Base-by-base conservation (phyloP, 2,113 vertebrate species). In the Silurus glanis region DNA sequence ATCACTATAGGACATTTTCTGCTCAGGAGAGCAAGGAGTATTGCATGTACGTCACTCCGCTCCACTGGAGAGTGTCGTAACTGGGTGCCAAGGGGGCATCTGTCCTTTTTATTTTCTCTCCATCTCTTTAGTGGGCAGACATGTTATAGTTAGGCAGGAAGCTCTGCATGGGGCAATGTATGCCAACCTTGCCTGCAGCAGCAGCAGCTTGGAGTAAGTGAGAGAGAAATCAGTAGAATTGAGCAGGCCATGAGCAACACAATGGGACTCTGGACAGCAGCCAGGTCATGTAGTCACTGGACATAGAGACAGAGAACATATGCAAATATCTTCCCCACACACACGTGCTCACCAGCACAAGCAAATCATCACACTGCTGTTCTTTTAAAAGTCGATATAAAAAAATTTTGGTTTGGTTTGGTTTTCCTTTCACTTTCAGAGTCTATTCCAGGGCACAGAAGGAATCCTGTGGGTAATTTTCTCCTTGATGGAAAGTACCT, bases 201-300 rank as follows among this genome's bases (percentile, higher is more conserved):
- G 45, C 58, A 75, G 53, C 64, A 74, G 75, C 51, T 64, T 37
- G 53, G 82, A 78, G 85, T 47, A 49, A 83, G 82, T 55, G 58
- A 28, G 80, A 76, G 59, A 84, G 79, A 87, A 83, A 69, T 72
- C 19, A 86, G 83, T 80, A 78, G 89, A 91, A 84, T 51, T 80
- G 49, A 81, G 86, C 80, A 81, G 74, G 74, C 28, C 55, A 74
- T 62, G 85, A 47, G 25, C 83, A 84, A 87, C 86, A 91, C 90
- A 90, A 88, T 82, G 87, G 71, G 81, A 87, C 86, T 80, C 83
- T 94, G 91, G 91, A 91, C 12, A 51, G 45, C 47, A 49, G 90
- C 91, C 91, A 94, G 92, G 90, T 93, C 92, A 93, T 88, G 80
- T 87, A 91, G 87, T 88, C 90, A 91, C 85, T 87, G 89, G 90